Evolutionary conservation across 35 echinoderm and acorn worm genomes (phyloP), one percentile per base, ranked within the genome.

Genomic region (Eucidaris tribuloides): DNA sequence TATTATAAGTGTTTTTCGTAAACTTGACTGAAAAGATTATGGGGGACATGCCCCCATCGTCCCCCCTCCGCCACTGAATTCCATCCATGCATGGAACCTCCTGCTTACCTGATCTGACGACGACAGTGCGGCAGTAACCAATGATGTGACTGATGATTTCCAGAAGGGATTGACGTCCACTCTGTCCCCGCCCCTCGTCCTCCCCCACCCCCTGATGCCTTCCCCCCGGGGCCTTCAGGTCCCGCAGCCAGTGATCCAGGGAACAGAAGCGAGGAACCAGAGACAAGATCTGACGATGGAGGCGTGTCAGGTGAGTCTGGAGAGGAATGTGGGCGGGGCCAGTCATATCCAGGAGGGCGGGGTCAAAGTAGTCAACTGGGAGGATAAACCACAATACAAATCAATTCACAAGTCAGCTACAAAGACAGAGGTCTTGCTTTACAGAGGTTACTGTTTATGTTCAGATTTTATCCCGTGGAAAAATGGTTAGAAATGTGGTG

Each of bases 241-340:
- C 86, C 68, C 80, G 82, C 33, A 89, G 70, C 86, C 96, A 93
- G 9, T 71, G 66, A 42, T 99, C 96, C 3, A 93, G 87, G 79
- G 78, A 50, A 50, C 91, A 90, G 74, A 83, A 99, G 20, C 91
- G 58, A 1, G 91, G 96, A 31, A 99, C 87, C 70, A 99, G 76
- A 19, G 96, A 90, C 28, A 99, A 55, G n/a, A 99, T 68, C 83
- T 99, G 91, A 11, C 96, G 86, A 38, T 99, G 95, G 42, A 99
- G 83, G 18, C 96, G 82, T 32, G 80, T 93, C 57, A 99, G 56
- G 35, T 99, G 96, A 13, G 91, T 85, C 91, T 99, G 96, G 4
- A 93, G 37, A 7, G 87, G 86, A 18, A 99, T 71, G 50, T 90
- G 82, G 24, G 87, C 55, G 56, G 78, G 83, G 38, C 59, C 82